Conservation (phyloP, 1,140 invertebrate genomes). For the Scylla paramamosain region DNA sequence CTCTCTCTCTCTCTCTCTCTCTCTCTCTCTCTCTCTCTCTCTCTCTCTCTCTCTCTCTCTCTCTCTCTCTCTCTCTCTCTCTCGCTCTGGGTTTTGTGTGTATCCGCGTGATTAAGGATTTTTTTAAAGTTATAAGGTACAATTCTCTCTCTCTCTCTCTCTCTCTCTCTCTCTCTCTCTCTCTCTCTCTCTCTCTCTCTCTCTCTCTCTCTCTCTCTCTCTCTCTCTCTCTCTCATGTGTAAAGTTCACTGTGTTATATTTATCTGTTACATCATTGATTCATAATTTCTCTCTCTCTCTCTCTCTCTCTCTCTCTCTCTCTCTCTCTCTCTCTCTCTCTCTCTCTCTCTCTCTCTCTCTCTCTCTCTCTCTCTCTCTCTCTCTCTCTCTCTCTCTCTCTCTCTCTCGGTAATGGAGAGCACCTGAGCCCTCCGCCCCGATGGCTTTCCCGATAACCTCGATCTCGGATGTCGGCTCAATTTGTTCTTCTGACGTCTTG, state of each 20-base stretch:
- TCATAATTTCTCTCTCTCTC: neutral
- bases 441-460: neutral
- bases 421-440: neutral
- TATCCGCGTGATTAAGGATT: no score
- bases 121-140: no score
- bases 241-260: no score
- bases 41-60: neutral
- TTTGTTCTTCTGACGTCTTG: neutral
- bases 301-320: neutral
- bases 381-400: neutral
- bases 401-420: no score
- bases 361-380: neutral
- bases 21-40: conserved; percentile 20
- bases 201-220: no score
- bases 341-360: neutral
- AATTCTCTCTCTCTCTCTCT: no score
- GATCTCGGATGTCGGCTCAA: neutral
- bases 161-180: no score
- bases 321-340: neutral
- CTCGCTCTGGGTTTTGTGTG: no score
- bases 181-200: no score
- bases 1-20: neutral
- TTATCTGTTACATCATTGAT: no score
- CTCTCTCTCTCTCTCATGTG: no score
- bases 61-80: no score